Evolutionary conservation across 1,140 invertebrate species (phyloP).

Genomic region (Heliothis subflexa): DNA sequence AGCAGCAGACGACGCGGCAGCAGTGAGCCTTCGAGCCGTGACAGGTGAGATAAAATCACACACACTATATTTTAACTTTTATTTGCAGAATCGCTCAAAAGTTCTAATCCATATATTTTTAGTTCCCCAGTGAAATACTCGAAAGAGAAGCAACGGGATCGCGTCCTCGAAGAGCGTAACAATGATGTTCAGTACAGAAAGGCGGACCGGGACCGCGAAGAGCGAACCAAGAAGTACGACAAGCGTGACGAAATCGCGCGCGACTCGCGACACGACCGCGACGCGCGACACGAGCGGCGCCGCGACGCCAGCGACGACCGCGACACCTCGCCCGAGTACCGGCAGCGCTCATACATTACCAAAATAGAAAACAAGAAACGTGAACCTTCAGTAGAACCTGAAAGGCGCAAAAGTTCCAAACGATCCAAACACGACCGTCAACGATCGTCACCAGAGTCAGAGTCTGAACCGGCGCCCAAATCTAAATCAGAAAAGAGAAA

Average conservation of each 20-base stretch:
- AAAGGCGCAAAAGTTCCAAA: slow-evolving; percentile 54
- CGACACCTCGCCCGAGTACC: slow-evolving; percentile 63
- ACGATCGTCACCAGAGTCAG: slow-evolving; percentile 57
- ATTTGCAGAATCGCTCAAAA: not conserved
- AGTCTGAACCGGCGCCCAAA: slow-evolving; percentile 58
- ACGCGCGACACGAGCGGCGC: slow-evolving; percentile 44
- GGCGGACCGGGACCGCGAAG: slow-evolving; percentile 66
- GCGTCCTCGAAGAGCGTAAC: slow-evolving; percentile 58
- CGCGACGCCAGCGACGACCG: slow-evolving; percentile 53
- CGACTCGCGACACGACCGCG: slow-evolving; percentile 47
- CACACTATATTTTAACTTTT: not conserved
- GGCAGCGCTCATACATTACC: slow-evolving; percentile 69
- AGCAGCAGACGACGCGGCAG: slow-evolving; percentile 82
- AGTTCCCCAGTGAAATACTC: slow-evolving; percentile 74
- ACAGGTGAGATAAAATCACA: slow-evolving; percentile 70
- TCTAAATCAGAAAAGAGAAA: slow-evolving; percentile 61
- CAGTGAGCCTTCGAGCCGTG: slow-evolving; percentile 78
- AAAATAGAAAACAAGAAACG: slow-evolving; percentile 73
- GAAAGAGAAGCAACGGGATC: slow-evolving; percentile 70
- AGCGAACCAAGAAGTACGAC: slow-evolving; percentile 56
- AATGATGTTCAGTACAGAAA: slow-evolving; percentile 63
- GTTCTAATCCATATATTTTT: slow-evolving; percentile 51
- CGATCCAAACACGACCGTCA: slow-evolving; percentile 59
- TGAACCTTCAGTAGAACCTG: slow-evolving; percentile 64
- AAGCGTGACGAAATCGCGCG: slow-evolving; percentile 38